Conservation (phyloP, 2,113 vertebrate species). For the Rutilus rutilus region DNA sequence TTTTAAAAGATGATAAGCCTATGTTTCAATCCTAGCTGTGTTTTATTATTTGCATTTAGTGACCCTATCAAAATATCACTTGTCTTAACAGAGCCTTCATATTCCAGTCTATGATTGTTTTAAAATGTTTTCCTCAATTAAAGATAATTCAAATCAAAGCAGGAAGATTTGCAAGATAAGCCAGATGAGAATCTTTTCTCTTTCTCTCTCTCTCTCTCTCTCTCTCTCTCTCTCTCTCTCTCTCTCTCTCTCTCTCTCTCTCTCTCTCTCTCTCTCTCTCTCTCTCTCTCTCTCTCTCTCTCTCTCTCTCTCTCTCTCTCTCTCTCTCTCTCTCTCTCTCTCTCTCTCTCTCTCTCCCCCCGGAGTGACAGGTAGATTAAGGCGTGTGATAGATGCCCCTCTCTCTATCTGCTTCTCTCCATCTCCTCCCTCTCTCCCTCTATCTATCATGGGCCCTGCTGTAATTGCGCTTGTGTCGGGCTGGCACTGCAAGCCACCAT, state of each 20-base stretch:
- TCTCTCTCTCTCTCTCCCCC: constrained; percentile 32
- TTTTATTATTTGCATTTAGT: neutral
- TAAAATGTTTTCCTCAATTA: constrained; percentile 3
- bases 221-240: constrained; percentile 1
- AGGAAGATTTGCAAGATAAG: neutral
- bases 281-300: constrained; percentile 28
- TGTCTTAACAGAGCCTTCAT: neutral
- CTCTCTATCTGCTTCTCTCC: constrained; percentile 51
- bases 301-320: constrained; percentile 28
- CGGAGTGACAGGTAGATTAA: constrained; percentile 79
- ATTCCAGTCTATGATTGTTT: neutral
- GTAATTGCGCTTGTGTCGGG: constrained; percentile 80
- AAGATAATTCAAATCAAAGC: constrained; percentile 9
- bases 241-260: constrained; percentile 1
- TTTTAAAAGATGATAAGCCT: neutral
- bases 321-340: constrained; percentile 23
- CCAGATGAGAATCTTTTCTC: constrained; percentile 22
- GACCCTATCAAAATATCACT: neutral
- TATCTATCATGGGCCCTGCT: constrained; percentile 81
- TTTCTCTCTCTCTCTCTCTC: constrained; percentile 19
- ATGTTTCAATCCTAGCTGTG: neutral
- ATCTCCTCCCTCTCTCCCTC: constrained; percentile 64
- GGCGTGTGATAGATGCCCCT: constrained; percentile 59
- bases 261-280: constrained; percentile 1
- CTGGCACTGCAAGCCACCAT: constrained; percentile 80